Evolutionary conservation across 2,797 vertebrate genomes (phyloP).

Genomic region (Limnodromus scolopaceus): DNA sequence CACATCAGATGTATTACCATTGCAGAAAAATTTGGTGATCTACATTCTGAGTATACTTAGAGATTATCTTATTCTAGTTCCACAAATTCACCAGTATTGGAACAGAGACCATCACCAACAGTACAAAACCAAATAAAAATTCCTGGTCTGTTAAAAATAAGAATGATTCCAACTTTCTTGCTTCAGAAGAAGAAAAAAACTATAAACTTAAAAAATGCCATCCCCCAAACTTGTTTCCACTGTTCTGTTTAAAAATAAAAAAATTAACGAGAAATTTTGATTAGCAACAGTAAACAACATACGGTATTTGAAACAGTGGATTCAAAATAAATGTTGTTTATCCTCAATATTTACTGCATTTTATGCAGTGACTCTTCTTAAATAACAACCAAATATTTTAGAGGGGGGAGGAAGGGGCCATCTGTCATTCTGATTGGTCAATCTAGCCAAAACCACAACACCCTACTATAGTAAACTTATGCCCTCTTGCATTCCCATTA

Average conservation of each 20-base stretch:
- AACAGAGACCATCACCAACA: neutral
- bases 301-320: neutral
- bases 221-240: rapidly evolving
- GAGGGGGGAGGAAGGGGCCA: too few species aligned
- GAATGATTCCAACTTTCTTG: neutral
- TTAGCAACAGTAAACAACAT: neutral
- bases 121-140: neutral
- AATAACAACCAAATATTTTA: neutral
- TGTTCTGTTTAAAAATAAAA: neutral
- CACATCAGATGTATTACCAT: neutral
- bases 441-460: too few species aligned
- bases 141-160: neutral
- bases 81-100: neutral
- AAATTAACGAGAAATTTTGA: neutral
- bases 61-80: neutral
- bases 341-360: neutral
- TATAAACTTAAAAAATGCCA: neutral
- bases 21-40: neutral
- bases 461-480: neutral
- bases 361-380: neutral
- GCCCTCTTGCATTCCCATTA: neutral
- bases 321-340: neutral
- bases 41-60: neutral
- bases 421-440: too few species aligned
- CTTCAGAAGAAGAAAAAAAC: neutral